These are phyloP conservation scores for Anarhynchus alexandrinus DNA, from an alignment of 2,113 vertebrate species.

Conservation along the genomic window DNA sequence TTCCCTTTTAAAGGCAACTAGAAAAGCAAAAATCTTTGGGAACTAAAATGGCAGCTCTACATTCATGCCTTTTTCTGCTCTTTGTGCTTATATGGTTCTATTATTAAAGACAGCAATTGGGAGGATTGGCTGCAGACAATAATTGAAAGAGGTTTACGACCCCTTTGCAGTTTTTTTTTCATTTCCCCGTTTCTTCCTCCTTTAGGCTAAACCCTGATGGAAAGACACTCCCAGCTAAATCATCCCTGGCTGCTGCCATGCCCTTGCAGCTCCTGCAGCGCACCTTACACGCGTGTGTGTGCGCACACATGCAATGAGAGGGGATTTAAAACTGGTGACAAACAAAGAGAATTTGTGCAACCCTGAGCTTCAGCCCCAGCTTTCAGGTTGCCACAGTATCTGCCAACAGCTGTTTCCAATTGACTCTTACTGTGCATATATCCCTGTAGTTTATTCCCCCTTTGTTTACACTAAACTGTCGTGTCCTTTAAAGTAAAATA, in stretches of 20 bases:
- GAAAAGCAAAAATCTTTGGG: not conserved
- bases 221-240: not conserved
- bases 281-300: not conserved
- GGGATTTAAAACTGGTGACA: not conserved
- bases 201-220: not conserved
- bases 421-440: slow-evolving; percentile 54
- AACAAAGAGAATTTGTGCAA: slow-evolving; percentile 31
- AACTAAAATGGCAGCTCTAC: not conserved
- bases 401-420: slow-evolving; percentile 66
- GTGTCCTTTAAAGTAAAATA: slow-evolving; percentile 66
- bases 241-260: not conserved
- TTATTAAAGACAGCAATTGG: not conserved
- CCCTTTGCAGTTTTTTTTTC: not conserved
- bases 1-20: not conserved
- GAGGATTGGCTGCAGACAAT: not conserved
- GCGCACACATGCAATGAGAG: not conserved
- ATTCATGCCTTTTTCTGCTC: not conserved
- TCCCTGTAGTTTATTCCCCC: slow-evolving; percentile 63
- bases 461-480: slow-evolving; percentile 61
- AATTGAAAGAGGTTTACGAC: not conserved
- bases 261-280: not conserved
- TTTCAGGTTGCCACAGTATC: slow-evolving; percentile 33
- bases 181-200: not conserved
- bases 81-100: not conserved
- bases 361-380: not conserved